phyloP scores from a whole-genome alignment of 2,797 vertebrate species.

The Cyclopterus lumpus region DNA sequence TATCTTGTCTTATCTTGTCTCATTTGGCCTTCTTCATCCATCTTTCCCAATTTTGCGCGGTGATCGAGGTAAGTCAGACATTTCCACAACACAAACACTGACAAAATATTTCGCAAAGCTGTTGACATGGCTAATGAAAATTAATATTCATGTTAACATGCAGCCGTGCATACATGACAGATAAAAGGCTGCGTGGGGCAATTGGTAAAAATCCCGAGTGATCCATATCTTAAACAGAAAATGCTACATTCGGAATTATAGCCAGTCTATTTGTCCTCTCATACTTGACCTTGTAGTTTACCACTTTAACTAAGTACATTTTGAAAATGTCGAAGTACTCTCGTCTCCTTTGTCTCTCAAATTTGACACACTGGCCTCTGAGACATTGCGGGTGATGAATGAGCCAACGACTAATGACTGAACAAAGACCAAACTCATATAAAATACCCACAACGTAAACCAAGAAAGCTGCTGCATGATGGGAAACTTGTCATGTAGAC shows the following conservation, averaged over 20 bases:
- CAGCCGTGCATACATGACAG: not conserved
- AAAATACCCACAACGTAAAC: not conserved
- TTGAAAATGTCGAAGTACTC: constrained; percentile 27
- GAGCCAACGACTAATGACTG: constrained; percentile 25
- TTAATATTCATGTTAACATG: not conserved
- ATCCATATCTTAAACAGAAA: not conserved
- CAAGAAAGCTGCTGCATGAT: constrained; percentile 15
- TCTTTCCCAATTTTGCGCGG: not conserved
- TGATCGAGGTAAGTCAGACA: not conserved
- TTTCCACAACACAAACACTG: constrained; percentile 16
- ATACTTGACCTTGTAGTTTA: constrained; percentile 10
- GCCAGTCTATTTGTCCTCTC: not conserved
- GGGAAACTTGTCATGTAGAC: constrained; percentile 47
- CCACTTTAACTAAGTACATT: constrained; percentile 37
- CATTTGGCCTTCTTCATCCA: not conserved
- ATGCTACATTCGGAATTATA: not conserved
- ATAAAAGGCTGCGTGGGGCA: not conserved
- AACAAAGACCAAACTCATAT: constrained; percentile 16
- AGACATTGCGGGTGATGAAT: constrained; percentile 31
- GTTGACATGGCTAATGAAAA: not conserved
- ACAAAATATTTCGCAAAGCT: not conserved
- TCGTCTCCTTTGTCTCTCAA: not conserved
- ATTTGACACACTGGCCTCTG: constrained; percentile 8
- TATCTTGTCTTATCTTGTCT: not conserved
- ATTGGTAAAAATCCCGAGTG: not conserved